These are phyloP conservation scores for Semotilus atromaculatus DNA, from an alignment of 2,797 vertebrate genomes.

Conservation along the genomic window DNA sequence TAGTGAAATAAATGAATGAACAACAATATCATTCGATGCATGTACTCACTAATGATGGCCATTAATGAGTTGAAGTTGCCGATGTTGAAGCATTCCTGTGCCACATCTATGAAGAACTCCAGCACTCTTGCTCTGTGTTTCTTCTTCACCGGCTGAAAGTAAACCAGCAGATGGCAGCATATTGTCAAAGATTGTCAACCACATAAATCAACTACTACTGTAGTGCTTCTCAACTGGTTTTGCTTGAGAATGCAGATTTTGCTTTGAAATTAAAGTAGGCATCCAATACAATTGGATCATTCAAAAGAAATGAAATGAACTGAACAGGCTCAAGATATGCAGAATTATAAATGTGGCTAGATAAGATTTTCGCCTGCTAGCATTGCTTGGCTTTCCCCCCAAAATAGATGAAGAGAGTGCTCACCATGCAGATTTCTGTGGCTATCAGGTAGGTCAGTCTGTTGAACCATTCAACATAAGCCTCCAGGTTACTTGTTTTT, in stretches of 20 bases:
- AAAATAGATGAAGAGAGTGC: constrained; percentile 51
- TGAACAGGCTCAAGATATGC: neutral
- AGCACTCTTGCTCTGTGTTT: constrained; percentile 92
- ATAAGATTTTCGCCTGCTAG: neutral
- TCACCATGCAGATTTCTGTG: constrained; percentile 95
- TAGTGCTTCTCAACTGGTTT: neutral
- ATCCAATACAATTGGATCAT: neutral
- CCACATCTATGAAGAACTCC: constrained; percentile 95
- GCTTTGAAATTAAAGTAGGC: neutral
- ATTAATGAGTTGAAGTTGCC: constrained; percentile 97
- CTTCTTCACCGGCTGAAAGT: constrained; percentile 90
- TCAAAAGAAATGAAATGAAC: neutral
- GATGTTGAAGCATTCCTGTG: constrained; percentile 95
- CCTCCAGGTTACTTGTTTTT: constrained; percentile 90
- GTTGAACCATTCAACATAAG: constrained; percentile 95
- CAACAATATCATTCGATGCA: neutral
- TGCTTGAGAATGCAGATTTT: neutral
- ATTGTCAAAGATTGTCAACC: constrained; percentile 16
- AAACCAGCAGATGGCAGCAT: constrained; percentile 48
- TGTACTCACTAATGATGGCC: constrained; percentile 94
- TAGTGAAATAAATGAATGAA: neutral
- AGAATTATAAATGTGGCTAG: neutral
- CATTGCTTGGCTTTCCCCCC: neutral
- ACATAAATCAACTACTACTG: neutral
- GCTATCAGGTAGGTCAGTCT: constrained; percentile 91